phyloP scores from a whole-genome alignment of 2,888 invertebrate species.

The Platypus cylindrus region DNA sequence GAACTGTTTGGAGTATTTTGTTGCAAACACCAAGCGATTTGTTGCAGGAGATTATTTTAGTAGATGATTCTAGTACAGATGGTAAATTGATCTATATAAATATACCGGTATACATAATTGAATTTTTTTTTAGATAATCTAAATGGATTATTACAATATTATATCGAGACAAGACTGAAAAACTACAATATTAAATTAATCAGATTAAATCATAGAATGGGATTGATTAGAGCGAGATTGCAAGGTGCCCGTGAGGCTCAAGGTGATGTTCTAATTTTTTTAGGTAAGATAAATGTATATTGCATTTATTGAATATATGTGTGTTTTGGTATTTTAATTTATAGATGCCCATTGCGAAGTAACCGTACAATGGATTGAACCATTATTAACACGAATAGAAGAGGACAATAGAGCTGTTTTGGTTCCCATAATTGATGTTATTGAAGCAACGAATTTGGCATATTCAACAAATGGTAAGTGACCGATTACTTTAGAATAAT shows the following conservation, averaged over 20 bases:
- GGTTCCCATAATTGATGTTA: conserved; percentile 91
- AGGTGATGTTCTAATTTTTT: conserved; percentile 71
- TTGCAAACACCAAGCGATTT: conserved; percentile 56
- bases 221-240: conserved; percentile 80
- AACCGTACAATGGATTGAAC: conserved; percentile 73
- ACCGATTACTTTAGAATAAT: no score
- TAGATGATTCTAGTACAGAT: conserved; percentile 86
- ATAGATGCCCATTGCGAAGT: conserved; percentile 88
- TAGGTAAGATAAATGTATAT: conserved; percentile 35
- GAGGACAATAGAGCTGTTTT: conserved; percentile 67
- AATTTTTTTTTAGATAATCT: conserved; percentile 44
- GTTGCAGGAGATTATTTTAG: conserved; percentile 82
- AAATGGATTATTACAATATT: conserved; percentile 65
- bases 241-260: conserved; percentile 73
- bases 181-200: conserved; percentile 57
- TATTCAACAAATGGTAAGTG: conserved; percentile 49
- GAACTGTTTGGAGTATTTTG: conserved; percentile 84
- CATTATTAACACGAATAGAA: conserved; percentile 73
- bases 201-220: conserved; percentile 60
- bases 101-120: conserved; percentile 1
- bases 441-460: conserved; percentile 66
- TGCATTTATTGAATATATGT: background rate
- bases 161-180: conserved; percentile 59
- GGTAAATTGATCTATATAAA: conserved; percentile 34
- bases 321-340: conserved; percentile 2